Evolutionary conservation across 2,888 invertebrate species (phyloP), one percentile per base, ranked within the genome.

Genomic region (Pheosia gnoma): DNA sequence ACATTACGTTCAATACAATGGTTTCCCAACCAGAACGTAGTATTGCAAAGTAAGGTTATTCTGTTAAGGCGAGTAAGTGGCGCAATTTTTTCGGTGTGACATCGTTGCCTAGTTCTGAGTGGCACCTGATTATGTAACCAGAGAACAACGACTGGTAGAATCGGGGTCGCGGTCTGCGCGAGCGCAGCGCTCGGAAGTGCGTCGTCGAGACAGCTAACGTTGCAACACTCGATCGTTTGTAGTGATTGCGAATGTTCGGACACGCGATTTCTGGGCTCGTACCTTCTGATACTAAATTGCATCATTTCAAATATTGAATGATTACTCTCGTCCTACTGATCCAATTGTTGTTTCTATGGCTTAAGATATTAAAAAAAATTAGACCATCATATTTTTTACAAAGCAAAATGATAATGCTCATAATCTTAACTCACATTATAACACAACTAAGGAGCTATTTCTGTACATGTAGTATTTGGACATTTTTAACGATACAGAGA

Each of bases 41-140:
- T 57, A 61, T 71, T 70, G 62, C 70, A 75, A 60, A 62, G 65
- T 63, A 62, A 63, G 70, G 62, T 76, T 76, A 55, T 70, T 68
- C 70, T 66, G 64, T 65, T 65, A 71, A 76, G 64, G 77, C 73
- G 74, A 74, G 80, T 80, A 88, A 87, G 88, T 93, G 93, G 91
- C 92, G 93, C 89, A 93, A 93, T 87, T 86, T 25, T 89, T 91
- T 90, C 86, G 88, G 85, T 84, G 85, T 92, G 93, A 93, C 93
- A 93, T 92, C 90, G 88, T 93, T 93, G 90, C 93, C 93, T 93
- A 93, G 91, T 91, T 93, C 78, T 86, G 84, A 88, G 83, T 87
- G 86, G 86, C 87, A 88, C 85, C 83, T 79, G 85, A 84, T 93
- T 93, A 93, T 93, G 91, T 93, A 93, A 93, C 81, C 77, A 77